These are phyloP conservation scores for Cyprinella venusta DNA, from an alignment of 2,797 vertebrate species.

Conservation along the genomic window DNA sequence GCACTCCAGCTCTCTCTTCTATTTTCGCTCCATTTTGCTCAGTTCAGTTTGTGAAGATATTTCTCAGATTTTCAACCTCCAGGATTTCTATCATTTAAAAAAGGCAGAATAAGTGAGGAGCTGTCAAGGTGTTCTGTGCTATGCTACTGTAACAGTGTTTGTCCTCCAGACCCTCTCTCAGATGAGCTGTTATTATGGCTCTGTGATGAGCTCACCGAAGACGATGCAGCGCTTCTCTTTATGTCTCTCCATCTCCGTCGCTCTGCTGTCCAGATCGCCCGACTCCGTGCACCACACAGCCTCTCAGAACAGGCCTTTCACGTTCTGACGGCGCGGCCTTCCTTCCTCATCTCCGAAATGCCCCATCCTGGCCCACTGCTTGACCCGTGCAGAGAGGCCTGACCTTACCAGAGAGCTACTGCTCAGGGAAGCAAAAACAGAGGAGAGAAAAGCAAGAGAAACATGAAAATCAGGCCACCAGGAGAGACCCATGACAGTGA, in stretches of 20 bases:
- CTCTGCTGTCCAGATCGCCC: constrained; percentile 83
- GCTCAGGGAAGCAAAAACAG: constrained; percentile 68
- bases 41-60: not conserved
- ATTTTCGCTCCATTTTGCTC: not conserved
- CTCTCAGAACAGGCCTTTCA: constrained; percentile 80
- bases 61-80: not conserved
- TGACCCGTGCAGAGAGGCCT: constrained; percentile 80
- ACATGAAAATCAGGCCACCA: not conserved
- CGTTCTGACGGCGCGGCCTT: constrained; percentile 80
- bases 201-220: constrained; percentile 83
- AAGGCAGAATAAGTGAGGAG: not conserved
- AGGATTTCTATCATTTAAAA: not conserved
- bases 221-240: constrained; percentile 73
- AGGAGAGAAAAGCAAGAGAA: constrained; percentile 29
- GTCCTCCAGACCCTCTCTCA: constrained; percentile 50
- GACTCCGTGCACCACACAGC: constrained; percentile 78
- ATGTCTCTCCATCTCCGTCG: constrained; percentile 74
- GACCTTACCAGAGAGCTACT: constrained; percentile 82
- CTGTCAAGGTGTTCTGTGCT: not conserved
- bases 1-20: not conserved
- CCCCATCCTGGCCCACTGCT: constrained; percentile 78
- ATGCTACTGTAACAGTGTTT: constrained; percentile 1
- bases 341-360: constrained; percentile 80
- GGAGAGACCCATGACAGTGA: not conserved
- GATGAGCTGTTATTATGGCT: constrained; percentile 85